These are phyloP conservation scores for Lamellibrachia luymesi DNA, from an alignment of 1,140 invertebrate genomes.

Conservation along the genomic window DNA sequence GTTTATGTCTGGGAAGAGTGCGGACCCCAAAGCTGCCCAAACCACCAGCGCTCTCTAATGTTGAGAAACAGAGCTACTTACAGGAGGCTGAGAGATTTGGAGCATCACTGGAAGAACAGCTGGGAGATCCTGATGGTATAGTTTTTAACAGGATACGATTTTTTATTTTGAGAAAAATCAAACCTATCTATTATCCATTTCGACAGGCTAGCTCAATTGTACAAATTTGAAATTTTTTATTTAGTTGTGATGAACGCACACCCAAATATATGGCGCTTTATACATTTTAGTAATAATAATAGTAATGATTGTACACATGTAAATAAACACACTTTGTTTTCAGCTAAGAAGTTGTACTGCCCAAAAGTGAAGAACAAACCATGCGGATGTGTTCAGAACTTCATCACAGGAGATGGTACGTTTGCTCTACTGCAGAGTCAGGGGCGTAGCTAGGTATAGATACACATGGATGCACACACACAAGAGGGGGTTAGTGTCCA, in stretches of 20 bases:
- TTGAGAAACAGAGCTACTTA: conserved; percentile 39
- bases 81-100: conserved; percentile 34
- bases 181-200: background rate
- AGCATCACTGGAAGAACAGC: conserved; percentile 27
- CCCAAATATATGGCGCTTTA: too few species aligned
- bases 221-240: background rate
- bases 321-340: conserved; percentile 22
- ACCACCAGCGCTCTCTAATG: conserved; percentile 20
- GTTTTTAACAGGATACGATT: background rate
- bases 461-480: too few species aligned
- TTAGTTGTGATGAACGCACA: background rate
- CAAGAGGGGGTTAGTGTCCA: too few species aligned
- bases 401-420: conserved; percentile 35
- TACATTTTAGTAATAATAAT: too few species aligned
- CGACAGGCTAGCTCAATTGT: background rate
- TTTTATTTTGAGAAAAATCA: background rate
- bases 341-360: conserved; percentile 43
- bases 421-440: too few species aligned
- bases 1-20: conserved; percentile 17
- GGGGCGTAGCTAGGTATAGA: too few species aligned
- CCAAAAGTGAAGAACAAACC: conserved; percentile 36
- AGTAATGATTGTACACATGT: background rate
- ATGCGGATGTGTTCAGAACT: conserved; percentile 46
- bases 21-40: conserved; percentile 17
- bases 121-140: conserved; percentile 34